Conservation (phyloP, 2,113 vertebrate genomes). For the Empidonax alnorum region DNA sequence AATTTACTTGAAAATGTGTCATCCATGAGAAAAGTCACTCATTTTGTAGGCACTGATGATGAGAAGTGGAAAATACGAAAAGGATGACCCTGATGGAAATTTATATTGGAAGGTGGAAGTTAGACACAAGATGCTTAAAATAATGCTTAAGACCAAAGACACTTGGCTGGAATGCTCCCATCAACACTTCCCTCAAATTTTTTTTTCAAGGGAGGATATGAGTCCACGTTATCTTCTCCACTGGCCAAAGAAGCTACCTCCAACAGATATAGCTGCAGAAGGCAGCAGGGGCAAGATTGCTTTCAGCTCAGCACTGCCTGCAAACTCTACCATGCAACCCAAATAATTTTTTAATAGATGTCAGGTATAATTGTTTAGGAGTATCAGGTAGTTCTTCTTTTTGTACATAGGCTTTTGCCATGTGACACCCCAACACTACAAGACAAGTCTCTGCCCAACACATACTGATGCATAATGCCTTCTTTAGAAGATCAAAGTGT, state of each 20-base stretch:
- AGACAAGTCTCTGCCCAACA: not conserved
- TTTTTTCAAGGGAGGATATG: not conserved
- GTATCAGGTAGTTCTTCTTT: not conserved
- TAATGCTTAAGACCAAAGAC: not conserved
- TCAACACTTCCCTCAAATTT: not conserved
- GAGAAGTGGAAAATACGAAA: not conserved
- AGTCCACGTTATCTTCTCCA: not conserved
- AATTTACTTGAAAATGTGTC: not conserved
- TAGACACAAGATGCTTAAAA: not conserved
- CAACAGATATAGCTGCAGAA: not conserved
- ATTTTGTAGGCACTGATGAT: not conserved
- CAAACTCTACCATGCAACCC: not conserved
- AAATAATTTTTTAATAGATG: not conserved
- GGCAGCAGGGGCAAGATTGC: not conserved
- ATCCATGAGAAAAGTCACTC: not conserved
- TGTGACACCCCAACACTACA: not conserved
- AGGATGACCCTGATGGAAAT: not conserved
- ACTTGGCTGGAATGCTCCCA: not conserved
- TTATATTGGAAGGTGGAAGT: not conserved
- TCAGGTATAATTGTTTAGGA: not conserved
- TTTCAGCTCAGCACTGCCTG: not conserved
- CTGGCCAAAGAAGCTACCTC: not conserved
- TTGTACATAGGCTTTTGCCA: not conserved
- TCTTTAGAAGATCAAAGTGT: not conserved
- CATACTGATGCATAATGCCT: not conserved